Evolutionary conservation across 2,113 vertebrate genomes (phyloP), one percentile per base, ranked within the genome.

Genomic region (Cyprinus carpio): DNA sequence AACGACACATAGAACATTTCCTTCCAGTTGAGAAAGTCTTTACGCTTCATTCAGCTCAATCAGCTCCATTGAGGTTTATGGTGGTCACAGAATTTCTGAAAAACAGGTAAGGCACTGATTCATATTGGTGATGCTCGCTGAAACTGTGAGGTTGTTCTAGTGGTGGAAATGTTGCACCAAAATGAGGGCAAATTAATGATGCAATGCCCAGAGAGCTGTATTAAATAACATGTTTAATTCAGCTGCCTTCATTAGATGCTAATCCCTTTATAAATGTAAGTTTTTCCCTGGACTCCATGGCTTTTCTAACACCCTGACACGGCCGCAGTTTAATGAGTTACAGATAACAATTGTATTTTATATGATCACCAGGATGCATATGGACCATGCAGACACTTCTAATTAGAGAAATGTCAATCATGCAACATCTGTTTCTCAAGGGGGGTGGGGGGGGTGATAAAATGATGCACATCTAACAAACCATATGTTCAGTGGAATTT

Each of bases 1-100:
- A 43, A 85, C 15, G 62, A 54, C 49, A 85, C 49, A 56, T 43
- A 29, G 65, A 76, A 58, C 46, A 75, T 84, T 87, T 81, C 20
- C 72, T 85, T 87, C 54, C 86, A 84, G 82, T 67, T 81, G 76
- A 87, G 27, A 65, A 81, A 34, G 46, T 64, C 43, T 65, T 86
- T 62, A 80, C 75, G 80, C 71, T 79, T 80, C 86, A 80, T 76
- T 84, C 72, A 82, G 34, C 72, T 67, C 40, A 15, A 27, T 11
- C 2, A 72, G 31, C 72, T 74, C 60, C 72, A 62, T 27, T 20
- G 27, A 82, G 60, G 81, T 71, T 58, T 31, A 9, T 11, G 9
- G 40, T 62, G 74, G 74, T 85, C 82, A 84, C 71, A 82, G 78
- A 4, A 67, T 74, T 82, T 29, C 29, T 34, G 54, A 75, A 85